These are phyloP conservation scores for Heloderma charlesbogerti DNA, from an alignment of 2,113 vertebrate species.

Conservation along the genomic window DNA sequence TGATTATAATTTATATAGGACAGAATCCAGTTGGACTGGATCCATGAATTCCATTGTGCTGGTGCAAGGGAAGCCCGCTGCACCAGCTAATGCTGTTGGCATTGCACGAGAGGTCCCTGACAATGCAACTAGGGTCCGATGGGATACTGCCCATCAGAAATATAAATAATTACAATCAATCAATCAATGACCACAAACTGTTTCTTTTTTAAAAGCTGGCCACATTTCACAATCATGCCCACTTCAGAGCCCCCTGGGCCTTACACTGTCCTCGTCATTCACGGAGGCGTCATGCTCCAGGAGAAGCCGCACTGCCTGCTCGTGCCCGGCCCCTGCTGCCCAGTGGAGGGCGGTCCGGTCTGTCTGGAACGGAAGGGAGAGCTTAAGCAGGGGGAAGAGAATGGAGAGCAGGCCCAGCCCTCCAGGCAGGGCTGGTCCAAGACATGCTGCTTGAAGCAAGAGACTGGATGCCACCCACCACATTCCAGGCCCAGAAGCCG, in stretches of 20 bases:
- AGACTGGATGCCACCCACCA: no score
- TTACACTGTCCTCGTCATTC: constrained; percentile 85
- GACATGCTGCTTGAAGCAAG: neutral
- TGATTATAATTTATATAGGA: no score
- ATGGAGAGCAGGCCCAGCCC: neutral
- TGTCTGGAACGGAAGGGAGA: constrained; percentile 69
- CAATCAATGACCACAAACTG: neutral
- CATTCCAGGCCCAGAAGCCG: no score
- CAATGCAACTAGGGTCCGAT: no score
- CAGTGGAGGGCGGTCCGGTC: constrained; percentile 90
- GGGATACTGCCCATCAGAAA: no score
- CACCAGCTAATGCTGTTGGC: no score
- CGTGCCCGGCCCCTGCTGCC: constrained; percentile 85
- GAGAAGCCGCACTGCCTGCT: constrained; percentile 84
- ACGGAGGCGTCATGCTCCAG: constrained; percentile 81
- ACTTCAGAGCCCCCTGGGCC: neutral
- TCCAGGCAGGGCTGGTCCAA: no score
- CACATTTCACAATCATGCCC: neutral
- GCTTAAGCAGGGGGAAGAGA: neutral
- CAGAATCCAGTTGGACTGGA: no score
- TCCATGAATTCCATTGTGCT: no score
- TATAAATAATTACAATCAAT: no score
- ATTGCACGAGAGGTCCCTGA: no score
- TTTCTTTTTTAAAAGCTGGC: neutral
- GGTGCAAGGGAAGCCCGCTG: no score